Base-by-base conservation (phyloP, 2,113 vertebrate genomes). In the Catharus minimus region DNA sequence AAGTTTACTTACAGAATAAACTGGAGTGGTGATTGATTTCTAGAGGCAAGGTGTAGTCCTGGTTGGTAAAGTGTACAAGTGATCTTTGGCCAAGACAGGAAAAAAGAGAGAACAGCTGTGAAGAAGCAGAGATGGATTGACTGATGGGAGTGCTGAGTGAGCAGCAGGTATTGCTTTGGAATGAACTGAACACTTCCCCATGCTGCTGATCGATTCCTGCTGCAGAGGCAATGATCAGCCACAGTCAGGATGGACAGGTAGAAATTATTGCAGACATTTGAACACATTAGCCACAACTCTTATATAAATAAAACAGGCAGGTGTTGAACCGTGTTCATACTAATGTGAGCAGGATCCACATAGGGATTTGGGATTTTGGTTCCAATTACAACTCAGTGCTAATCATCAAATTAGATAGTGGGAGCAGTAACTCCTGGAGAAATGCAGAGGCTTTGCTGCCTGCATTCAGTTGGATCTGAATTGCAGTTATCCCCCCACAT, bases 251-350 rank as follows among this genome's bases (percentile, higher is more conserved):
- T 15, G 46, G 75, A 82, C 79, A 79, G 93, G 62, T 68, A 66
- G 79, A 85, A 89, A 73, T 82, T 72, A 67, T 53, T 67, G 91
- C 66, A 92, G 79, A 33, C 27, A 44, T 83, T 92, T 53, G 88
- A 82, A 46, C 33, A 90, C 41, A 92, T 90, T 81, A 83, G 60
- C 86, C 64, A 49, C 36, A 56, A 76, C 53, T 85, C 44, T 72
- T 53, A 33, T 2, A 67, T 33, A 85, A 94, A 91, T 76, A 85
- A 67, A 62, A 15, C 15, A 33, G 38, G 15, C 55, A 65, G 62
- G 58, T 87, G 49, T 61, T 52, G 41, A 53, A 41, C 56, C 53
- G 38, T 49, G 69, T 60, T 81, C 17, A 5, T 44, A 24, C 27
- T 32, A 26, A 18, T 82, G 3, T 44, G 44, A 95, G 49, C 41